These are phyloP conservation scores for Willisornis vidua DNA, from an alignment of 2,113 vertebrate genomes.

Conservation along the genomic window DNA sequence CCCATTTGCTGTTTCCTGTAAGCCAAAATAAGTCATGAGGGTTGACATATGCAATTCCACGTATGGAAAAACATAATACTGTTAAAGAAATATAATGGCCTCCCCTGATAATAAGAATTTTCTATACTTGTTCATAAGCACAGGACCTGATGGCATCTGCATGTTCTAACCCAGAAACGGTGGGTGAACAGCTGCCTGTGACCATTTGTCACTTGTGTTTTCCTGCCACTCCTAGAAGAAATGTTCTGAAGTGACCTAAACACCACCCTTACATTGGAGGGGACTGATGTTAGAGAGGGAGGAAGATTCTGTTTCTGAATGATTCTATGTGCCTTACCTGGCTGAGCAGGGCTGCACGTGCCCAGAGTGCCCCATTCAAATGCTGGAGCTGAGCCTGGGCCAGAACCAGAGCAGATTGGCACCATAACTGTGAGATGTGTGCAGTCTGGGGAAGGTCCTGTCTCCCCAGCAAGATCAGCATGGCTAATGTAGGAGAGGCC, in stretches of 20 bases:
- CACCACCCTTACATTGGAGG: neutral
- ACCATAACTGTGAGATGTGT: neutral
- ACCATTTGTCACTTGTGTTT: neutral
- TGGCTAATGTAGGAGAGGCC: neutral
- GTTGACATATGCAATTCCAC: neutral
- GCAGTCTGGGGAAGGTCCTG: neutral
- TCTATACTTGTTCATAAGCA: neutral
- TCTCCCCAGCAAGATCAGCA: neutral
- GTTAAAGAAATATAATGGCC: neutral
- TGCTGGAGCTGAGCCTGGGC: neutral
- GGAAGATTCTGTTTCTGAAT: neutral
- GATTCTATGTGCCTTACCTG: neutral
- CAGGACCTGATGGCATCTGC: neutral
- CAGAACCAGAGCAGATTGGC: neutral
- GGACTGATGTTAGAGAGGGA: neutral
- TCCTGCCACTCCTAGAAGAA: neutral
- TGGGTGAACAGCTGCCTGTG: neutral
- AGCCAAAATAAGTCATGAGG: neutral
- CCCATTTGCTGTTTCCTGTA: constrained; percentile 40
- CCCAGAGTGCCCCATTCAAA: neutral
- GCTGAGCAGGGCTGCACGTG: neutral
- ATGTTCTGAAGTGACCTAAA: neutral
- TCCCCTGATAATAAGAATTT: neutral
- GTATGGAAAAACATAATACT: neutral
- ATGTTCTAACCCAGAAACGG: neutral